Base-by-base conservation (phyloP, 2,113 vertebrate species). In the Brachyhypopomus occidentalis region DNA sequence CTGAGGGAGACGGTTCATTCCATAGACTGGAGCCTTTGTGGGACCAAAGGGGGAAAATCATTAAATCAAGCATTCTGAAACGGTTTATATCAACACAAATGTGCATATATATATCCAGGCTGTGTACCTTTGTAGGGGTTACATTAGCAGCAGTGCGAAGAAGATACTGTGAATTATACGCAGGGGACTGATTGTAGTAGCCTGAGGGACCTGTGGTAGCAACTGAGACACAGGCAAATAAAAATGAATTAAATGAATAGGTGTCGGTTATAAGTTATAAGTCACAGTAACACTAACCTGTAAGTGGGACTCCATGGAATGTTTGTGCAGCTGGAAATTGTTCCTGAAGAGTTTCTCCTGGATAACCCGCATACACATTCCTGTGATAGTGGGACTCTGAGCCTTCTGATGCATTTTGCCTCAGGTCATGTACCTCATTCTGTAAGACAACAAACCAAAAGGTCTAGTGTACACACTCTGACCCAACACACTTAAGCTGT, bases 401-500 rank as follows among this genome's bases (percentile, higher is more conserved):
- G 8, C 89, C 84, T 11, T 86, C 96, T 82, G 94, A 94, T 72
- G 90, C 90, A 82, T 93, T 96, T 83, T 94, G 93, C 89, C 93
- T 96, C 89, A 98, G 90, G 85, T 96, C 97, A 80, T 97, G 96
- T 89, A 99, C 96, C 90, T 99, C 97, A 91, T 96, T 96, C 98
- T 99, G 85, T 78, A 19, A 71, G 86, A 27, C 27, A 71, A 45
- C 9, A n/a, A 64, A 25, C 86, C 4, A 83, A 62, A 66, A 52
- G 8, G 45, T 3, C 45, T 14, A 2, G 45, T 14, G 45, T 14
- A 52, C 12, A 52, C 9, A 5, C 12, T 2, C 7, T 14, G 12
- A 52, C 45, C 45, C 12, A 52, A 52, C 2, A 6, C 41, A 52
- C 14, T 11, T 52, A 14, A 52, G 2, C 9, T 11, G 12, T 52